Conservation (phyloP, 2,888 invertebrate genomes). For the Lomographa bimaculata region DNA sequence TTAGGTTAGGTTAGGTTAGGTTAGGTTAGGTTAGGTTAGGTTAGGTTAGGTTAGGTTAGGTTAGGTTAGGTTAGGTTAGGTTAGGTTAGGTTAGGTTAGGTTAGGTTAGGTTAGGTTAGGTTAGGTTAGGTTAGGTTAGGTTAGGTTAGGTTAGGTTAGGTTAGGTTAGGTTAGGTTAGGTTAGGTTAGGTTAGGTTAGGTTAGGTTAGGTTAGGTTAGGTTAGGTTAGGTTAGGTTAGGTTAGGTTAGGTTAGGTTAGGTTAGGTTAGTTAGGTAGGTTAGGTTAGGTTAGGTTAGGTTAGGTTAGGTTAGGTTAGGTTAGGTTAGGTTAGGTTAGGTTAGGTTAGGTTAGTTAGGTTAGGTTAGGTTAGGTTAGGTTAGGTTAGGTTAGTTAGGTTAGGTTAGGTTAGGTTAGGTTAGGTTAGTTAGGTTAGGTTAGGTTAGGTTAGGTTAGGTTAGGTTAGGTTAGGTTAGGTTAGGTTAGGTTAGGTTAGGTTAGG, state of each 20-base stretch:
- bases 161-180: slow-evolving; percentile 30
- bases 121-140: slow-evolving; percentile 32
- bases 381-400: slow-evolving; percentile 31
- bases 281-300: slow-evolving; percentile 3
- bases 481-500: slow-evolving; percentile 27
- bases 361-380: slow-evolving; percentile 20
- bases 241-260: slow-evolving; percentile 29
- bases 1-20: slow-evolving; percentile 30
- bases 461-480: slow-evolving; percentile 28
- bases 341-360: slow-evolving; percentile 3
- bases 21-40: slow-evolving; percentile 29
- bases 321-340: slow-evolving; percentile 3
- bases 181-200: slow-evolving; percentile 29
- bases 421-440: slow-evolving; percentile 27
- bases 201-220: slow-evolving; percentile 27
- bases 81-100: slow-evolving; percentile 30
- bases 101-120: slow-evolving; percentile 32
- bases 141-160: slow-evolving; percentile 31
- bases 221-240: slow-evolving; percentile 28
- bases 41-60: slow-evolving; percentile 30
- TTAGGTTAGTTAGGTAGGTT: slow-evolving; percentile 16
- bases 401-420: slow-evolving; percentile 31
- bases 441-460: slow-evolving; percentile 27
- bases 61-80: slow-evolving; percentile 30
- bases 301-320: slow-evolving; percentile 3